Base-by-base conservation (phyloP, 2,797 vertebrate species). In the Muscicapa striata region DNA sequence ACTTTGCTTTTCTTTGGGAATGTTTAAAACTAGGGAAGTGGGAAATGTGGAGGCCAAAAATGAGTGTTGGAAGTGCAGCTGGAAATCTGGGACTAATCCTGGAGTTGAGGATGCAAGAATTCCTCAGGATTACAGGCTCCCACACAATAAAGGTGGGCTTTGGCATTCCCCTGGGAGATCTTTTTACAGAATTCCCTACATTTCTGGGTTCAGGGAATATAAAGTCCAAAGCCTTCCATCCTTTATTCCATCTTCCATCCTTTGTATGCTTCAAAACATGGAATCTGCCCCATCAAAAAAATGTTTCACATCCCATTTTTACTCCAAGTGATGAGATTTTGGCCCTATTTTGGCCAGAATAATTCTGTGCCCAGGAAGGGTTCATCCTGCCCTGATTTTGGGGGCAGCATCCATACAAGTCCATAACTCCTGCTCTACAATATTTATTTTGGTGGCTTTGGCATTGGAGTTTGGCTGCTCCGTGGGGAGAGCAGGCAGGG, bases 391-490 rank as follows among this genome's bases (percentile, higher is more conserved):
- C 30, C 64, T 54, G 11, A 40, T 78, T 81, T 40, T 59, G 38
- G 27, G 48, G 15, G 32, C 16, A 66, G 63, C n/a, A 61, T 21
- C 29, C 29, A 26, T 61, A 5, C 6, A 51, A 68, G 1, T 36
- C 48, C 6, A 0, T 27, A 66, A 5, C 5, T 55, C 40, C 41
- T 6, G 1, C 32, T 24, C 15, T 55, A 40, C 59, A 9, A 1
- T 19, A 32, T 87, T 87, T 38, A 16, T 85, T 75, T 74, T 2
- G 0, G 24, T 14, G 10, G 15, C 5, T 89, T 85, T n/a, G 43
- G 18, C 13, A 7, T 14, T 8, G 62, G 45, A 21, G 13, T 74
- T 21, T 62, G 20, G 6, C 9, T 57, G 17, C 19, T 74, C n/a
- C 1, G 0, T 5, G 7, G 26, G 20, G 12, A 40, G 11, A 62